Base-by-base conservation (phyloP, 2,888 invertebrate species). In the Leucoptera coffeella region DNA sequence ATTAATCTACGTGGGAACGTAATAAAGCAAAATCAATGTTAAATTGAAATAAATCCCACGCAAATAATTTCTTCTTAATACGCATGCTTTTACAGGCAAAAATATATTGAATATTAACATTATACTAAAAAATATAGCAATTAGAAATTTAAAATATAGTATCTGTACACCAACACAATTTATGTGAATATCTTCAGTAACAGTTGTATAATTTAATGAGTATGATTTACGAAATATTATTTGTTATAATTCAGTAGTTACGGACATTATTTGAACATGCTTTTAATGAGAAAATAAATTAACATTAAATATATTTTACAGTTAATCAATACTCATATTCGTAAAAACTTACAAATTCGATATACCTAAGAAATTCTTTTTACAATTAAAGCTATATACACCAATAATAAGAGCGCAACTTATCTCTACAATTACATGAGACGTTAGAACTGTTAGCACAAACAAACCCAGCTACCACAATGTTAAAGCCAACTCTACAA, bases 381-480 rank as follows among this genome's bases (percentile, higher is more conserved):
- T 17, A 17, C 9, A 17, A 17, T 17, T 17, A 17, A 17, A 17
- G 9, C 6, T 17, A 9, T 17, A 9, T 17, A 9, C 17, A 17
- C 9, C 9, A 9, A 9, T 17, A 9, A 17, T 17, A n/a, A n/a
- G n/a, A n/a, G n/a, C n/a, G n/a, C 42, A 62, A 60, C 43, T 49
- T 37, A 45, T 54, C 50, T 52, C 58, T 42, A 45, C 12, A 12
- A 25, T 10, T 39, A 36, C 38, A 41, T 41, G 37, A 45, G 38
- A 36, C 56, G 65, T 69, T 69, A 69, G 64, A 61, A 54, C 40
- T 62, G 65, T 69, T 67, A 69, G 62, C 64, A 67, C 65, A 53
- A 57, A 43, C 48, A 60, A 59, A 58, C 56, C 58, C 55, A 50
- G 42, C 56, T 54, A 46, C 50, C 59, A 59, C 22, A 49, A 47